These are phyloP conservation scores for Sphecodes monilicornis DNA, from an alignment of 2,888 invertebrate species.

Conservation along the genomic window DNA sequence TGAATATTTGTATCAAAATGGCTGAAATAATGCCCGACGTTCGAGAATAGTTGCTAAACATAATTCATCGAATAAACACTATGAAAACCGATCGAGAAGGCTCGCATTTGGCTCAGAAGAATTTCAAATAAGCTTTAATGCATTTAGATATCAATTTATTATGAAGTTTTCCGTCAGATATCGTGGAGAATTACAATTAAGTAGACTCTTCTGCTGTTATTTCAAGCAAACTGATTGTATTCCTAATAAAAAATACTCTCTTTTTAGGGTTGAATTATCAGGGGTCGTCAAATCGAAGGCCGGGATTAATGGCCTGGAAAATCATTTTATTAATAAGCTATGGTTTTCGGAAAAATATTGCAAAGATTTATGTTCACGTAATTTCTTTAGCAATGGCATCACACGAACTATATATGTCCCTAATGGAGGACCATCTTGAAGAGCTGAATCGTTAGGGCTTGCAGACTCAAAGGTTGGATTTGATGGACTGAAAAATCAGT, in stretches of 20 bases:
- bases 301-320: background rate
- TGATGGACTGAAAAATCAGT: background rate
- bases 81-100: background rate
- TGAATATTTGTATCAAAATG: background rate
- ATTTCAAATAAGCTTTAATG: background rate
- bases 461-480: background rate
- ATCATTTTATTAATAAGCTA: background rate
- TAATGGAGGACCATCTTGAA: background rate
- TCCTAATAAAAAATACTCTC: too few relatives aligned
- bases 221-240: too few relatives aligned
- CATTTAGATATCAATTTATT: background rate
- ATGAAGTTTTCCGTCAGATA: too few relatives aligned
- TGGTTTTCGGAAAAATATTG: background rate
- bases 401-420: background rate
- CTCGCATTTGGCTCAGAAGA: background rate
- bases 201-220: too few relatives aligned
- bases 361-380: background rate
- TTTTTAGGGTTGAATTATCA: background rate
- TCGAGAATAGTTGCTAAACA: background rate
- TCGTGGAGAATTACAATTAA: too few relatives aligned
- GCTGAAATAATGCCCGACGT: background rate
- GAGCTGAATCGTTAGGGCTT: background rate
- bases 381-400: background rate
- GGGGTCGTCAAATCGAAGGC: background rate
- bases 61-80: background rate